These are phyloP conservation scores for Stegodyphus mimosarum DNA, from an alignment of 1,140 invertebrate species.

Conservation along the genomic window DNA sequence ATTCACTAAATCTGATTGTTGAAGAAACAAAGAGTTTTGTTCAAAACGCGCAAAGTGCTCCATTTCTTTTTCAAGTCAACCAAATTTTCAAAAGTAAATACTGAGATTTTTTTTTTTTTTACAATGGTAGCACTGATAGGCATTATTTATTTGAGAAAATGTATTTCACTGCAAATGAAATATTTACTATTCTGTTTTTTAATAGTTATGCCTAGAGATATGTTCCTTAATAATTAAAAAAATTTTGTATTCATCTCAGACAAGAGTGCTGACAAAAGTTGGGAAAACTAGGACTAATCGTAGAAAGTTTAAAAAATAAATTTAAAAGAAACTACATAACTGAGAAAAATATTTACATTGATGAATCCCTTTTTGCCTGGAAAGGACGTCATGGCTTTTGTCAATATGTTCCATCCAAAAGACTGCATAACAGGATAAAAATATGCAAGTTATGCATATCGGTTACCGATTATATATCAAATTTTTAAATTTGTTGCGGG, in stretches of 20 bases:
- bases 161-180: conserved; percentile 4
- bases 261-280: background rate
- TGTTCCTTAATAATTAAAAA: no score
- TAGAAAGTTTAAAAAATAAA: background rate
- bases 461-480: no score
- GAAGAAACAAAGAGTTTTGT: no score
- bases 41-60: no score
- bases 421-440: background rate
- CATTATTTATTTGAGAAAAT: conserved; percentile 1
- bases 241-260: background rate
- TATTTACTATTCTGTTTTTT: conserved; percentile 1
- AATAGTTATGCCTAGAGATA: no score
- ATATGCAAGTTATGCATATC: no score
- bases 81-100: no score
- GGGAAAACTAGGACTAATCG: background rate
- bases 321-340: background rate
- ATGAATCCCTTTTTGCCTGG: background rate
- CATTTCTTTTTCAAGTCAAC: no score
- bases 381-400: background rate
- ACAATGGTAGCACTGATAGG: background rate
- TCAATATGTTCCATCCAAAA: background rate
- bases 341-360: background rate
- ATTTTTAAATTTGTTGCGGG: no score
- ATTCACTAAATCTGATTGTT: no score
- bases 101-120: background rate